Evolutionary conservation across 2,888 invertebrate species (phyloP).

Genomic region (Mantis religiosa): DNA sequence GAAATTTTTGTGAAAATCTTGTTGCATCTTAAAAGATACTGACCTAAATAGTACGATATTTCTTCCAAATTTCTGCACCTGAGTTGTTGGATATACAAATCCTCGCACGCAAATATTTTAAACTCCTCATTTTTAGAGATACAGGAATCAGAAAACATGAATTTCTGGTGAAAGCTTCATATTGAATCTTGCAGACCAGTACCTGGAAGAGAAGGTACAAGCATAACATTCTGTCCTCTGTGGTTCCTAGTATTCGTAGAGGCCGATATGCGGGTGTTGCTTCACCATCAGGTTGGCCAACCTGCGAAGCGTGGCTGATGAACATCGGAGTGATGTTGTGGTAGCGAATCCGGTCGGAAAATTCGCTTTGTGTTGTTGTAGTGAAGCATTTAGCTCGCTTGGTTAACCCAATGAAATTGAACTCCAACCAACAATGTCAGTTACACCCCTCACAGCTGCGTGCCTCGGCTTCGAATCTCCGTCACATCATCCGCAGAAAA

Average conservation of each 20-base stretch:
- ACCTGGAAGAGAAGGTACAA: too few species aligned
- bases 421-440: neutral
- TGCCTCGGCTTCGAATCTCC: neutral
- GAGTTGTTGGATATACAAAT: too few species aligned
- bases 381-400: constrained; percentile 2
- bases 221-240: neutral
- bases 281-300: neutral
- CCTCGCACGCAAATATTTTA: too few species aligned
- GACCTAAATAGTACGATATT: too few species aligned
- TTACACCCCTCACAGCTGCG: neutral
- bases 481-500: neutral
- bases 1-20: too few species aligned
- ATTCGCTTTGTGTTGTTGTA: constrained; percentile 12
- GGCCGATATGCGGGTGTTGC: neutral
- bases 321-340: neutral
- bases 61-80: too few species aligned
- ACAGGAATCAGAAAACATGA: too few species aligned
- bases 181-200: too few species aligned
- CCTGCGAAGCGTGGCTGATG: neutral
- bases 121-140: too few species aligned
- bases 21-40: too few species aligned
- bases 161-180: too few species aligned
- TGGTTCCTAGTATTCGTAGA: neutral
- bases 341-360: constrained; percentile 2
- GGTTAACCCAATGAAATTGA: constrained; percentile 14